Conservation (phyloP, 2,113 vertebrate genomes). For the Athene noctua region DNA sequence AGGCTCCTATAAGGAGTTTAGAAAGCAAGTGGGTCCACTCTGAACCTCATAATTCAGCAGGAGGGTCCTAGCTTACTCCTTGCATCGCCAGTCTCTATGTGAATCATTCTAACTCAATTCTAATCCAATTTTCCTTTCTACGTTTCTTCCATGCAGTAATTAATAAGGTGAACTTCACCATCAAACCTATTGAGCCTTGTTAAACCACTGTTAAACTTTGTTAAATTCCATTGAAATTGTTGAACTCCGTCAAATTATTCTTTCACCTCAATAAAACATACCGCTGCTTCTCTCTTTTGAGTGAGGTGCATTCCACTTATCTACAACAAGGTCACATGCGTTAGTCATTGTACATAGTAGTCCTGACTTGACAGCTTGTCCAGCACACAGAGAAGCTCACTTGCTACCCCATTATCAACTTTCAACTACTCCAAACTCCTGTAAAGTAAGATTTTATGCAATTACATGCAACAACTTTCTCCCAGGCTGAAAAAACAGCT, state of each 20-base stretch:
- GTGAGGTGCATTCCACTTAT: neutral
- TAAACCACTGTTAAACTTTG: neutral
- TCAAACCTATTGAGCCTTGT: neutral
- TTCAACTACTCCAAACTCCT: neutral
- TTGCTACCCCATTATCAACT: neutral
- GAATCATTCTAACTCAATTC: neutral
- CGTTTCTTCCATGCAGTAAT: neutral
- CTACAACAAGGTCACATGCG: rapidly evolving
- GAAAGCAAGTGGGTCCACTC: neutral
- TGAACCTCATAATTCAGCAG: neutral
- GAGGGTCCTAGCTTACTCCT: neutral
- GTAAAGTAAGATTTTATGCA: neutral
- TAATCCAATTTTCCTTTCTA: neutral
- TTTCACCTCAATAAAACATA: neutral
- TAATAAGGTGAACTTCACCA: neutral
- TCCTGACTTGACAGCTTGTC: neutral
- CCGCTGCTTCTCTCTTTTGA: neutral
- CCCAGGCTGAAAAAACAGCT: neutral
- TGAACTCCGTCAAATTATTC: neutral
- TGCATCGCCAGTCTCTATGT: neutral
- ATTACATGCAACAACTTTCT: neutral
- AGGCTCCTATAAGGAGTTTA: neutral
- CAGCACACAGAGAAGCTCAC: neutral
- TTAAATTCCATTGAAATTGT: neutral
- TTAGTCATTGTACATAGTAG: neutral